A percentile compares a stretch with the other conserved stretches of the same genome.
phyloP scores from a whole-genome alignment of 2,113 vertebrate genomes.

The Echinops telfairi region DNA sequence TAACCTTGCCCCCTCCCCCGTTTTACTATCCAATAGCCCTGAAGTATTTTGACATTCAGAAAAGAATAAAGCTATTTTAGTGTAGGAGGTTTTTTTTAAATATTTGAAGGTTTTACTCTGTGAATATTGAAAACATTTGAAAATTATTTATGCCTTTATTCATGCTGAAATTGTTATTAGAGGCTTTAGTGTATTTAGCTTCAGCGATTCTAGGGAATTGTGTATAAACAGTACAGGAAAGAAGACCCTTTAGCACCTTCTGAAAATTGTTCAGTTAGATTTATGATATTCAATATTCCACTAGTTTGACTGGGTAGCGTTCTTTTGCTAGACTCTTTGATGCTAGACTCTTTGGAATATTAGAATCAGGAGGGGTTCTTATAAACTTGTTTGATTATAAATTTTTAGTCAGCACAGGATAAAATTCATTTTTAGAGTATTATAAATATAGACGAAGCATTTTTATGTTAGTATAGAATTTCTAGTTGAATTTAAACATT shows the following conservation, averaged over 20 bases:
- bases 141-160: slow-evolving; percentile 3
- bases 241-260: slow-evolving; percentile 2
- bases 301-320: slow-evolving; percentile 19
- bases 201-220: slow-evolving; percentile 13
- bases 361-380: slow-evolving; percentile 2
- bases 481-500: slow-evolving; percentile 4
- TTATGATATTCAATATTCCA: slow-evolving; percentile 20
- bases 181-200: not conserved
- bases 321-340: not conserved
- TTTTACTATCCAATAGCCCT: not conserved
- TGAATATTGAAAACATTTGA: slow-evolving; percentile 27
- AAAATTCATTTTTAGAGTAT: slow-evolving; percentile 4
- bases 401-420: not conserved
- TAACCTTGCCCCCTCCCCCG: not conserved
- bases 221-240: slow-evolving; percentile 1
- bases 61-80: slow-evolving; percentile 21
- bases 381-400: slow-evolving; percentile 43
- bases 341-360: not conserved
- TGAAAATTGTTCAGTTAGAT: slow-evolving; percentile 25
- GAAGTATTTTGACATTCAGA: slow-evolving; percentile 14
- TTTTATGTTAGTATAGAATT: slow-evolving; percentile 4
- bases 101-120: not conserved
- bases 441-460: not conserved
- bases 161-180: slow-evolving; percentile 13
- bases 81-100: not conserved